A percentile compares a stretch with the other conserved stretches of the same genome.
Conservation (phyloP, 1,140 invertebrate species). For the Drosophila pruinosa region DNA sequence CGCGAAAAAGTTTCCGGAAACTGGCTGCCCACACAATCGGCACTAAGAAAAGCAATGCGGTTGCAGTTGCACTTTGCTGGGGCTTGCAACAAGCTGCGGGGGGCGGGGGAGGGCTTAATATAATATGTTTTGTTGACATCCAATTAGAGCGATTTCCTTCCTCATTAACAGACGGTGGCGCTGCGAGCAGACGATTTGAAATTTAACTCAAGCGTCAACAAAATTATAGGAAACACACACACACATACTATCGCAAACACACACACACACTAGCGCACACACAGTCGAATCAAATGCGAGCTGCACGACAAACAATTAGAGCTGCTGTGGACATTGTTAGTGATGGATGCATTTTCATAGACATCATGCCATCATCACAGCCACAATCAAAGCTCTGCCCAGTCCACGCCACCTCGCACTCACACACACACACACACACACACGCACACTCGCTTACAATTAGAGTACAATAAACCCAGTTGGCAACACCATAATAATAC, state of each 20-base stretch:
- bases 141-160: slow-evolving; percentile 81
- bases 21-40: slow-evolving; percentile 68
- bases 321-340: slow-evolving; percentile 69
- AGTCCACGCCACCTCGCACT: slow-evolving; percentile 17
- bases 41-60: slow-evolving; percentile 27
- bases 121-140: slow-evolving; percentile 81
- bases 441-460: slow-evolving; percentile 45
- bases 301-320: slow-evolving; percentile 72
- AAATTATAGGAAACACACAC: slow-evolving; percentile 64
- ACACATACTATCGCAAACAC: slow-evolving; percentile 21
- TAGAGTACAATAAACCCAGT: slow-evolving; percentile 79
- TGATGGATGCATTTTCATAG: slow-evolving; percentile 70
- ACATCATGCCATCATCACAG: slow-evolving; percentile 34
- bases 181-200: slow-evolving; percentile 44
- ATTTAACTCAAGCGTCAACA: slow-evolving; percentile 75
- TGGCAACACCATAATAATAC: slow-evolving; percentile 55
- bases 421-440: slow-evolving; percentile 25
- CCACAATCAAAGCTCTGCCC: slow-evolving; percentile 25
- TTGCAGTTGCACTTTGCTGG: slow-evolving; percentile 1
- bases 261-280: slow-evolving; percentile 4
- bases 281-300: background rate
- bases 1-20: slow-evolving; percentile 78
- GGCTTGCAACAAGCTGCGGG: background rate
- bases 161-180: slow-evolving; percentile 71
- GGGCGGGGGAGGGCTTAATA: slow-evolving; percentile 10